Conservation (phyloP, 2,797 vertebrate species). For the Eremophila alpestris region DNA sequence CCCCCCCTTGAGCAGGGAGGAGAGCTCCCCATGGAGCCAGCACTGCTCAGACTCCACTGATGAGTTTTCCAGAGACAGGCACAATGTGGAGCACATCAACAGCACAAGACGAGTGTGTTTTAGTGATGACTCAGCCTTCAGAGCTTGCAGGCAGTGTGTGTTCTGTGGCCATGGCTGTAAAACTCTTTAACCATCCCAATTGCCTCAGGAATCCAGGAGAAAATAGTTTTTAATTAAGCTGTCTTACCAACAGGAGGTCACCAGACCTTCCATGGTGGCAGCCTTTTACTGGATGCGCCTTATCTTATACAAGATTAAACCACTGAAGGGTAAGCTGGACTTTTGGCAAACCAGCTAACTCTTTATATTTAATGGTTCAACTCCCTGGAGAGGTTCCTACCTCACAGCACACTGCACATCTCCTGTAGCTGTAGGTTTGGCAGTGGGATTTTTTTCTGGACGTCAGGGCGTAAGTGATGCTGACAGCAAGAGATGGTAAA, state of each 20-base stretch:
- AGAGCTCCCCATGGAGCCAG: background rate
- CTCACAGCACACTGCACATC: background rate
- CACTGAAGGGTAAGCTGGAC: background rate
- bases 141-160: background rate
- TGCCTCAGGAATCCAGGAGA: background rate
- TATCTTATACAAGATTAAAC: background rate
- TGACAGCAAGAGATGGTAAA: background rate
- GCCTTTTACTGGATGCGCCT: background rate
- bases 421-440: background rate
- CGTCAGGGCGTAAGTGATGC: background rate
- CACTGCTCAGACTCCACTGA: background rate
- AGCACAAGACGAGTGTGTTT: background rate
- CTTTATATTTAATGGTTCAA: background rate
- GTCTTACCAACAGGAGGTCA: slow-evolving; percentile 16
- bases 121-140: slow-evolving; percentile 13
- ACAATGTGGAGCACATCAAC: background rate
- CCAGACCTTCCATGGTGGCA: background rate
- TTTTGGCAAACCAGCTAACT: slow-evolving; percentile 4
- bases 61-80: background rate
- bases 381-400: background rate
- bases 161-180: background rate
- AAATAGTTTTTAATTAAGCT: slow-evolving; percentile 32
- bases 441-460: background rate
- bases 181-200: background rate
- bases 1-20: background rate